Percentiles rank a stretch among this genome's conserved stretches.
Conservation (phyloP, 2,888 invertebrate genomes). For the Xylophagus ater region DNA sequence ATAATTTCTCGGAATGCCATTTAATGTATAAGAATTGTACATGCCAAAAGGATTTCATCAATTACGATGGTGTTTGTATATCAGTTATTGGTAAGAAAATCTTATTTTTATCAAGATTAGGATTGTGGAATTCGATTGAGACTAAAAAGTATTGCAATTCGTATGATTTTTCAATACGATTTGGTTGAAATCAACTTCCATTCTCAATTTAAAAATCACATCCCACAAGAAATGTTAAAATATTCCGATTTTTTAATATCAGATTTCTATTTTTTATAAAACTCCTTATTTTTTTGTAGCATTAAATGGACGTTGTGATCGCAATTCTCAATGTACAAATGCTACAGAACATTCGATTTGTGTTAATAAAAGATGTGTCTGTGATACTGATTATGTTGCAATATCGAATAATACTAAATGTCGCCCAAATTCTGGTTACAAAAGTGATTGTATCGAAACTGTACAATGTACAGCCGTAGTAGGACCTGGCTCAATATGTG, state of each 20-base stretch:
- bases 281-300: constrained; percentile 9
- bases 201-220: too few relatives aligned
- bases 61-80: constrained; percentile 23
- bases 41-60: constrained; percentile 25
- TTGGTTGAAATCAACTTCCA: too few relatives aligned
- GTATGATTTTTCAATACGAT: too few relatives aligned
- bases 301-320: constrained; percentile 12
- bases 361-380: constrained; percentile 19
- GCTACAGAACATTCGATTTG: constrained; percentile 18
- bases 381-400: constrained; percentile 17
- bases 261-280: too few relatives aligned
- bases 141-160: too few relatives aligned
- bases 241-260: too few relatives aligned
- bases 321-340: constrained; percentile 21
- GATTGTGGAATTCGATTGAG: too few relatives aligned
- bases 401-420: constrained; percentile 17
- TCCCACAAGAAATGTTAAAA: too few relatives aligned
- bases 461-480: constrained; percentile 22
- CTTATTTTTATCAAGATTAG: too few relatives aligned
- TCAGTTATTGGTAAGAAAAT: constrained; percentile 25
- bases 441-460: constrained; percentile 20
- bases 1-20: constrained; percentile 27
- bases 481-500: constrained; percentile 22
- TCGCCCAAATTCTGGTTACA: constrained; percentile 18
- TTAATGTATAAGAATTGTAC: constrained; percentile 20